Base-by-base conservation (phyloP, 2,113 vertebrate species). In the Pelusios castaneus region DNA sequence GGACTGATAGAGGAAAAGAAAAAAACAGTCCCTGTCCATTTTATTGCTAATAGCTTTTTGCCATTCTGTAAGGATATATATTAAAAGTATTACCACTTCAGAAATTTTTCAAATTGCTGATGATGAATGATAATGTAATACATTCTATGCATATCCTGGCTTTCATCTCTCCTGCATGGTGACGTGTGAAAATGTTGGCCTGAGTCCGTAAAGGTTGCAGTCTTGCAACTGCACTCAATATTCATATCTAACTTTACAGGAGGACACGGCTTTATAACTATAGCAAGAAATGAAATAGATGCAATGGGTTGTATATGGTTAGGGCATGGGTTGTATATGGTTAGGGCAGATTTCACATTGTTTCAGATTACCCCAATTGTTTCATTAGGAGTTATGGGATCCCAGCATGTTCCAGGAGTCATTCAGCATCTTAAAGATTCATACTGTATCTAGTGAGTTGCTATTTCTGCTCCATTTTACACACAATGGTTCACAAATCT, bases 1-100 rank as follows among this genome's bases (percentile, higher is more conserved):
- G 90, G 94, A 93, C 83, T 92, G 91, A 91, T 83, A 87, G 80
- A 81, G 77, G 76, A 94, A 93, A 87, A 76, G 76, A 88, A 85
- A 85, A 78, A 80, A n/a, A n/a, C n/a, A n/a, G 76, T 34, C 3
- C 45, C 17, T 92, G 93, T 89, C 73, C 16, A 25, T 90, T 95
- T 92, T 87, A 77, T 87, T 96, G 82, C 63, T 78, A 51, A 75
- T 55, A 51, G 77, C 77, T 80, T 86, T 91, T 55, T 55, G 45
- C 85, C 91, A 84, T 58, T 49, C 45, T 54, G 58, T 41, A 38
- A 24, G 77, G 49, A 51, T 54, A 63, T 7, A 67, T 80, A 52
- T 70, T 75, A 67, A 77, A 95, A 87, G 8, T 54, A 38, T 51
- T 80, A 8, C 67, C 1, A 0, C 6, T 92, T 85, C 89, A 82